Evolutionary conservation across 2,888 invertebrate species (phyloP), one percentile per base, ranked within the genome.

Genomic region (Hofmannophila pseudospretella): DNA sequence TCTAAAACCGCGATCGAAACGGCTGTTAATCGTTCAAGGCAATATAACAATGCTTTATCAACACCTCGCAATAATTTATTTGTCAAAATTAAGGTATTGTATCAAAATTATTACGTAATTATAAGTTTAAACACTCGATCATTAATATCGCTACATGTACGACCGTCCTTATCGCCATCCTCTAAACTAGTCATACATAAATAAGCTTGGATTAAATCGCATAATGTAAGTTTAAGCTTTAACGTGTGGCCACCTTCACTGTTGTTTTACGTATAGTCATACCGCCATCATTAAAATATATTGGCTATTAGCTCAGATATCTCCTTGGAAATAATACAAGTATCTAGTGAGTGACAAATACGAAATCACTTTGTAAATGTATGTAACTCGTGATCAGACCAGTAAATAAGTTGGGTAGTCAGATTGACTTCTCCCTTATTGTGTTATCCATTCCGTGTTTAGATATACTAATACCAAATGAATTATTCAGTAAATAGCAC

Each of bases 141-240:
- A 74, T 74, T 68, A 65, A n/a, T 54, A 79, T 81, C 82, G 82
- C 82, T 75, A 62, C 52, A 63, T 74, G 62, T 72, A 79, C 82
- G 82, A 82, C 86, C 86, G 86, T 86, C 86, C 86, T 73, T 67
- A 75, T 75, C 81, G 85, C 85, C 86, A 86, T 86, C 86, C 85
- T 86, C 86, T 86, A 86, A 85, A 86, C 85, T 86, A 86, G 85
- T 84, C 71, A 72, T 75, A 79, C 47, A 61, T 55, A 57, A 62
- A 53, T 80, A 84, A 82, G 75, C 75, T 76, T 73, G 54, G 62
- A 63, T 60, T 54, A 57, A 69, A 72, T 69, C 62, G 61, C 69
- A 50, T 72, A 63, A 58, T 58, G 44, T 71, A 70, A 69, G 62
- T 54, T 50, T 64, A 65, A 34, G 30, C 51, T 40, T 54, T 61